Evolutionary conservation across 1,140 invertebrate genomes (phyloP).

Genomic region (Lasioglossum albipes): DNA sequence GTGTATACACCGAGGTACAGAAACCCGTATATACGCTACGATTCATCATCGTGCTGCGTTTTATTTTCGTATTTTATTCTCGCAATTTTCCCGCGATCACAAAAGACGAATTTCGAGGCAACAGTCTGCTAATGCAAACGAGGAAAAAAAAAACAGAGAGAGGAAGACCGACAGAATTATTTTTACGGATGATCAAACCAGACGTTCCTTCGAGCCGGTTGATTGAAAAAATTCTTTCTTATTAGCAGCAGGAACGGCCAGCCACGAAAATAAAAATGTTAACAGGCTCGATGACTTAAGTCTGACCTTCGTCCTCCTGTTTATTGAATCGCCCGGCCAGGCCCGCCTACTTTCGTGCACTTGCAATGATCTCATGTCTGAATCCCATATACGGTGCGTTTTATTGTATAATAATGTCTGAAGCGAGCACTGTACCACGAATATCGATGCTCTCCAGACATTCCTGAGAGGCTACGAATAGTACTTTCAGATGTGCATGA

Average conservation of each 20-base stretch:
- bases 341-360: constrained; percentile 60
- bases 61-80: neutral
- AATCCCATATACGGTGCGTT: constrained; percentile 59
- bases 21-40: neutral
- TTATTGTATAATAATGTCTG: constrained; percentile 37
- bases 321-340: constrained; percentile 39
- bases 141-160: too few relatives aligned
- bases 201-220: neutral
- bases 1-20: neutral
- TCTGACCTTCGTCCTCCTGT: constrained; percentile 51
- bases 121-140: neutral
- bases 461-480: neutral
- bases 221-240: constrained; percentile 11
- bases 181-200: constrained; percentile 8
- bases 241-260: constrained; percentile 6
- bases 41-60: constrained; percentile 5
- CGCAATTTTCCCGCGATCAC: neutral
- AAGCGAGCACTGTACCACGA: neutral
- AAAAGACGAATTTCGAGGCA: neutral
- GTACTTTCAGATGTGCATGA: neutral
- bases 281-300: constrained; percentile 57
- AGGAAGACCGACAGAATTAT: neutral
- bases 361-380: constrained; percentile 73
- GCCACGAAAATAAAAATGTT: constrained; percentile 49
- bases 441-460: constrained; percentile 14